phyloP scores from a whole-genome alignment of 2,888 invertebrate species.

The Apotomis capreana region DNA sequence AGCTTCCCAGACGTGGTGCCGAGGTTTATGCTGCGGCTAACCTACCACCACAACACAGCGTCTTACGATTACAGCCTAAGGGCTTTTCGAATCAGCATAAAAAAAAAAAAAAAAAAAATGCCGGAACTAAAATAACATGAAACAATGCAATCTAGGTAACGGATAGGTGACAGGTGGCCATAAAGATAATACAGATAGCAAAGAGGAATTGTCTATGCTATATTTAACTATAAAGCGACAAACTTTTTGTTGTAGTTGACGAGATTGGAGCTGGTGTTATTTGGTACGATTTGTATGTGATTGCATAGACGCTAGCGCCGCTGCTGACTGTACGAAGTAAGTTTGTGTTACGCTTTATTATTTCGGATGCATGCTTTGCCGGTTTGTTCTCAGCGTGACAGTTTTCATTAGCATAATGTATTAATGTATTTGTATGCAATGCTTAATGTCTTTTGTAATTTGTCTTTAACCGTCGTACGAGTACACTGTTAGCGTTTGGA shows the following conservation, averaged over 20 bases:
- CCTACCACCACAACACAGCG: too few relatives aligned
- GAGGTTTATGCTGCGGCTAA: too few relatives aligned
- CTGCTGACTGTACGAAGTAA: background rate
- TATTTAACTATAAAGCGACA: conserved; percentile 23
- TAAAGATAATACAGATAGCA: conserved; percentile 30
- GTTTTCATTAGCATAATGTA: conserved; percentile 4
- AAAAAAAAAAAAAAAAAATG: too few relatives aligned
- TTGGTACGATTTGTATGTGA: background rate
- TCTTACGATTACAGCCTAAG: too few relatives aligned
- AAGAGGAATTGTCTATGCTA: conserved; percentile 29
- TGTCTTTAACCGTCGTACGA: background rate
- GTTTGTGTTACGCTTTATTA: conserved; percentile 21
- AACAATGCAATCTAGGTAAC: conserved; percentile 7
- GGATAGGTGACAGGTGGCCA: conserved; percentile 32
- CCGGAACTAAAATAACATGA: conserved; percentile 20
- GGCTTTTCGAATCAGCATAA: too few relatives aligned
- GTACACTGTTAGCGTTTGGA: too few relatives aligned
- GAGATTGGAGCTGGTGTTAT: background rate
- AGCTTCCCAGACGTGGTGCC: too few relatives aligned
- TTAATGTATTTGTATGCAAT: conserved; percentile 17
- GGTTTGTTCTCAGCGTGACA: background rate
- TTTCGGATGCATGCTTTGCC: conserved; percentile 23
- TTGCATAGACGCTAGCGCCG: conserved; percentile 6
- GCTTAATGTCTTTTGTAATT: background rate
- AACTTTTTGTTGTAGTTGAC: conserved; percentile 2